phyloP scores from a whole-genome alignment of 1,140 invertebrate genomes.

The roundworm (Caenorhabditis elegans) region DNA sequence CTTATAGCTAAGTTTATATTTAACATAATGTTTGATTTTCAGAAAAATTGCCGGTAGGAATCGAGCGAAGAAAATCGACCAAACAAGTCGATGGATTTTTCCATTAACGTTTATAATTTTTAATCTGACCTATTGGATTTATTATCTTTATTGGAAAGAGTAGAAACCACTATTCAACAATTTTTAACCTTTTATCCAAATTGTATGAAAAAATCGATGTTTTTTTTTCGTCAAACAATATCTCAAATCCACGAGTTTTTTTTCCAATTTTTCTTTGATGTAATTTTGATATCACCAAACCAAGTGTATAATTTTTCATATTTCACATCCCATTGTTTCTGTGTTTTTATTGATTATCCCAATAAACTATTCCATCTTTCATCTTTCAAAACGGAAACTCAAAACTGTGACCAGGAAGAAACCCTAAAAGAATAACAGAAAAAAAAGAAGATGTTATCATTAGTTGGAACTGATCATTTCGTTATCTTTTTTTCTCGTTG shows the following conservation, averaged over 20 bases:
- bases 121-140: slow-evolving; percentile 55
- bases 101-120: slow-evolving; percentile 53
- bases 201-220: not conserved
- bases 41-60: slow-evolving; percentile 50
- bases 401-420: slow-evolving; percentile 2
- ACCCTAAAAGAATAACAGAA: not conserved
- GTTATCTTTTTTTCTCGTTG: not conserved
- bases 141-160: slow-evolving; percentile 52
- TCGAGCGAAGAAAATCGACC: slow-evolving; percentile 56
- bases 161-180: not conserved
- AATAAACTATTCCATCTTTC: not conserved
- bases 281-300: not conserved
- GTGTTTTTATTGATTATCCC: too few relatives aligned
- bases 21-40: slow-evolving; percentile 6
- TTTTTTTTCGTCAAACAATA: not conserved
- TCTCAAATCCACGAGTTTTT: not conserved
- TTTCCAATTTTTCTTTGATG: not conserved
- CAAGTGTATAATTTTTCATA: not conserved
- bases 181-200: not conserved
- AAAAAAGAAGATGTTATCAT: not conserved
- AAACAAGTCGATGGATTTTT: slow-evolving; percentile 52
- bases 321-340: not conserved
- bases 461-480: slow-evolving; percentile 20
- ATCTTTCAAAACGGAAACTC: not conserved
- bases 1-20: not conserved